Conservation (phyloP, 2,888 invertebrate genomes). For the Eueremaeus valkanovi region DNA sequence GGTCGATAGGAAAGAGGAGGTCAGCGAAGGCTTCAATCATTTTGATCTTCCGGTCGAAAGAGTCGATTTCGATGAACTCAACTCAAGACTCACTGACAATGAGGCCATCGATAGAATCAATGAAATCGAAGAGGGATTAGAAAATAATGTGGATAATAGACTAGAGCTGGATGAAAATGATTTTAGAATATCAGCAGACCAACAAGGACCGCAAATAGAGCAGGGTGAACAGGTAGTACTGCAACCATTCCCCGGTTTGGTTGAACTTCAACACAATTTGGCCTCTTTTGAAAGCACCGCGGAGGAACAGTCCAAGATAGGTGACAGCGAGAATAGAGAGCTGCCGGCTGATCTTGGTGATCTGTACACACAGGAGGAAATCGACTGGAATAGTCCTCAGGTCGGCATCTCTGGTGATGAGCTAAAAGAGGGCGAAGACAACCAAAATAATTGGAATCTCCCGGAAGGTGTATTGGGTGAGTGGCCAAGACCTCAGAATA, state of each 20-base stretch:
- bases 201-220: background rate
- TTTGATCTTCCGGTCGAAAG: background rate
- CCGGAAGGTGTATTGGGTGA: no score
- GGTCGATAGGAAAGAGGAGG: background rate
- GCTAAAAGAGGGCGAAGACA: no score
- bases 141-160: background rate
- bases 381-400: no score
- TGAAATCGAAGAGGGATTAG: background rate
- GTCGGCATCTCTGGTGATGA: no score
- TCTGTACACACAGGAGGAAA: no score
- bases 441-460: no score
- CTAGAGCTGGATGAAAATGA: background rate
- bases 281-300: background rate
- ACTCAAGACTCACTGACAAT: background rate
- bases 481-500: no score
- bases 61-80: background rate
- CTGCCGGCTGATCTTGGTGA: no score
- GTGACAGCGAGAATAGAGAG: no score
- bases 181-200: background rate
- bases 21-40: background rate
- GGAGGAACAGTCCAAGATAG: background rate
- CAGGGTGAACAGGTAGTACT: background rate
- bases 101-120: background rate
- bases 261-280: background rate
- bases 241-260: background rate